A percentile compares a stretch with the other conserved stretches of the same genome.
Conservation (phyloP, 2,113 vertebrate genomes). For the Nothoprocta pentlandii region DNA sequence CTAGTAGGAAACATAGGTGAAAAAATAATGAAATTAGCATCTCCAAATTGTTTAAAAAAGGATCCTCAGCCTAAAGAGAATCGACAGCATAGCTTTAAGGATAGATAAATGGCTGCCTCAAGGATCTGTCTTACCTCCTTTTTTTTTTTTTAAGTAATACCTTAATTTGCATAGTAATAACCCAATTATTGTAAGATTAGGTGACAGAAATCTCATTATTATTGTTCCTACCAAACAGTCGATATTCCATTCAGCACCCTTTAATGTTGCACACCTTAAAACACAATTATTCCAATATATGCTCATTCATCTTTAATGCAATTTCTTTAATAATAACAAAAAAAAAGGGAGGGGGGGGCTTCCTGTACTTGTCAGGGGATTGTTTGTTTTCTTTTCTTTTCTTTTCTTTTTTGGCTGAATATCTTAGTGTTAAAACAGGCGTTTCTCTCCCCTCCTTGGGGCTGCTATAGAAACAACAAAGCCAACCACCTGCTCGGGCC, state of each 20-base stretch:
- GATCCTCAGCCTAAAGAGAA: constrained; percentile 72
- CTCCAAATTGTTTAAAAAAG: constrained; percentile 72
- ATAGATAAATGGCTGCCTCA: constrained; percentile 76
- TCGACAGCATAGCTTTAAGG: constrained; percentile 72
- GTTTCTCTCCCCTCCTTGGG: constrained; percentile 44
- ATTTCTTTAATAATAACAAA: constrained; percentile 77
- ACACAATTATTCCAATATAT: constrained; percentile 82
- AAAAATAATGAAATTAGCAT: constrained; percentile 72
- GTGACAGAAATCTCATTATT: constrained; percentile 85
- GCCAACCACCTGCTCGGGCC: constrained; percentile 69
- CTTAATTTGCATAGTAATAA: constrained; percentile 88
- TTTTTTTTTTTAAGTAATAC: constrained; percentile 78
- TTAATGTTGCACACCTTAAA: constrained; percentile 84
- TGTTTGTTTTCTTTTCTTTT: too few species aligned
- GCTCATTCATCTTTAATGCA: constrained; percentile 84
- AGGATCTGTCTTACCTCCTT: constrained; percentile 76
- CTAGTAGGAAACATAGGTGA: constrained; percentile 25
- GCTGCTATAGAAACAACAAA: constrained; percentile 78
- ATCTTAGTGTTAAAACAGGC: constrained; percentile 75
- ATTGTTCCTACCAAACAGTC: constrained; percentile 82
- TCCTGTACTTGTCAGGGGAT: constrained; percentile 72
- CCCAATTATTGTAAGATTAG: constrained; percentile 86
- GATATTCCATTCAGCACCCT: constrained; percentile 84
- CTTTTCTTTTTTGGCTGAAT: constrained; percentile 51
- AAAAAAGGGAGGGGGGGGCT: constrained; percentile 14